A percentile compares a stretch with the other conserved stretches of the same genome.
phyloP scores from a whole-genome alignment of 1,140 invertebrate species.

The Globodera ellingtonae region DNA sequence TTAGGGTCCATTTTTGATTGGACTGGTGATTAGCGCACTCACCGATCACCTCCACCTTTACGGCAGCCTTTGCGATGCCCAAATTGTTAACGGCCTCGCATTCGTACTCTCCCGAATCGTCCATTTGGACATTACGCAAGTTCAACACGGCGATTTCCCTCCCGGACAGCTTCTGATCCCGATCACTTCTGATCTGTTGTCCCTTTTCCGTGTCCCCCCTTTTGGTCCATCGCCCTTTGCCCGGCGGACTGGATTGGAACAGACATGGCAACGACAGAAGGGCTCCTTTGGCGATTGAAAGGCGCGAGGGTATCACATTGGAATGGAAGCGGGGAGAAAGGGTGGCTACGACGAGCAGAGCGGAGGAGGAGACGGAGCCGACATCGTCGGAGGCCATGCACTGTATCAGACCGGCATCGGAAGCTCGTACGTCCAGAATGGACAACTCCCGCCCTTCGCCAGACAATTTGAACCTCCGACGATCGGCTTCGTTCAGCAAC shows the following conservation, averaged over 20 bases:
- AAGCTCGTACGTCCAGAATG: slow-evolving; percentile 20
- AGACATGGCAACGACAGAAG: slow-evolving; percentile 44
- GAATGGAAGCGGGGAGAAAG: slow-evolving; percentile 44
- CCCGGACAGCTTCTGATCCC: slow-evolving; percentile 5
- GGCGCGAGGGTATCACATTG: slow-evolving; percentile 45
- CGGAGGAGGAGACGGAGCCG: slow-evolving; percentile 40
- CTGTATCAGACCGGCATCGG: slow-evolving; percentile 47
- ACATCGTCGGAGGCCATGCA: slow-evolving; percentile 48
- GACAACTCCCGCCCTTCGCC: not conserved
- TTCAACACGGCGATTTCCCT: slow-evolving; percentile 25
- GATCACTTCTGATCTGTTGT: slow-evolving; percentile 9
- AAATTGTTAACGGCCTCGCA: slow-evolving; percentile 42
- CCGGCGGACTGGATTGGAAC: slow-evolving; percentile 40
- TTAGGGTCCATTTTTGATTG: not conserved
- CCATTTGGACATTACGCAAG: slow-evolving; percentile 17
- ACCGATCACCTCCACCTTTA: slow-evolving; percentile 36
- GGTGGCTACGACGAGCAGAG: slow-evolving; percentile 38
- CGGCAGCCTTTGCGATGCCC: slow-evolving; percentile 29
- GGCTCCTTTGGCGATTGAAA: slow-evolving; percentile 48
- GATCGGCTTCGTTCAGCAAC: slow-evolving; percentile 31
- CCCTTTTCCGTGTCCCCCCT: not conserved
- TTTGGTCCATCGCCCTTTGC: slow-evolving; percentile 35
- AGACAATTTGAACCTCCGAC: slow-evolving; percentile 26
- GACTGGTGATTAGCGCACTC: slow-evolving; percentile 24
- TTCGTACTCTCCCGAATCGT: slow-evolving; percentile 45